Evolutionary conservation across 2,888 invertebrate genomes (phyloP).

Genomic region (Noctua fimbriata): DNA sequence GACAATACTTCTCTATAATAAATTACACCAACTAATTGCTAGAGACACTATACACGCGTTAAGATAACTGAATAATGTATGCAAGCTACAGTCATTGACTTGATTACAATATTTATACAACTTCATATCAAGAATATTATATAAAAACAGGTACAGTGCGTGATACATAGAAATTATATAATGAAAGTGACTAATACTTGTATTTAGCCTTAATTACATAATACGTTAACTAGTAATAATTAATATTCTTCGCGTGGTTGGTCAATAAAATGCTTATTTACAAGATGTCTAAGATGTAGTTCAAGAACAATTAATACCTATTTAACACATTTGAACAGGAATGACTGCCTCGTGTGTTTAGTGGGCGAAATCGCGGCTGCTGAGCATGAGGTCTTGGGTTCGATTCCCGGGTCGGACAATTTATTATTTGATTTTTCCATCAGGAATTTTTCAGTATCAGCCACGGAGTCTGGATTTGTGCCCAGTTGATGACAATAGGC

Average conservation of each 20-base stretch:
- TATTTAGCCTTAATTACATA: not conserved
- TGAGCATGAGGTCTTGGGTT: too few relatives aligned
- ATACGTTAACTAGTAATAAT: not conserved
- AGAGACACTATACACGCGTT: not conserved
- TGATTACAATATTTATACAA: conserved; percentile 12
- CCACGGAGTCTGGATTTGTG: too few relatives aligned
- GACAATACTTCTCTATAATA: not conserved
- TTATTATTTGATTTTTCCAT: too few relatives aligned
- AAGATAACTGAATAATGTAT: conserved; percentile 29
- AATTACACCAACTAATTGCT: not conserved
- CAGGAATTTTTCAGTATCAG: too few relatives aligned
- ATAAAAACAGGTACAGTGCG: conserved; percentile 14
- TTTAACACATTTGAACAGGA: not conserved
- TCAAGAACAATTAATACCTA: conserved; percentile 27
- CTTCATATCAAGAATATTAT: conserved; percentile 20
- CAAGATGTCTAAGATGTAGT: not conserved
- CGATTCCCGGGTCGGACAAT: too few relatives aligned
- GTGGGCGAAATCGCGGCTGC: too few relatives aligned
- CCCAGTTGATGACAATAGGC: too few relatives aligned
- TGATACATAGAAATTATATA: not conserved
- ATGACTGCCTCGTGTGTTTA: too few relatives aligned
- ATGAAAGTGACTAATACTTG: not conserved
- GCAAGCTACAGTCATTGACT: conserved; percentile 19
- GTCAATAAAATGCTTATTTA: conserved; percentile 3
- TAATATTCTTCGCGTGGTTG: conserved; percentile 10